phyloP scores from a whole-genome alignment of 2,888 invertebrate species.

The Schizaphis graminum region DNA sequence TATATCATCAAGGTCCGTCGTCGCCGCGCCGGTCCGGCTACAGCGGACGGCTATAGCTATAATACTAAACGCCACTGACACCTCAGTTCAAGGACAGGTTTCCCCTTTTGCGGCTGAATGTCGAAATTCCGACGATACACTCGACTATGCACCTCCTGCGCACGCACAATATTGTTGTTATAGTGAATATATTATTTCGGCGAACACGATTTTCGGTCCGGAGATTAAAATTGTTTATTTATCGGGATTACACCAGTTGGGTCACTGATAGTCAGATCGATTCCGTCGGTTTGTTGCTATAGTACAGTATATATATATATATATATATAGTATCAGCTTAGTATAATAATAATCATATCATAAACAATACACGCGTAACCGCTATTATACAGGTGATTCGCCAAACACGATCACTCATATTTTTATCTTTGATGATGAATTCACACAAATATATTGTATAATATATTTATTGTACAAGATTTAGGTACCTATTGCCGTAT shows the following conservation, averaged over 20 bases:
- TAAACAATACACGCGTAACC: background rate
- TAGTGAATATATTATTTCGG: background rate
- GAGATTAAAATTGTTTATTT: background rate
- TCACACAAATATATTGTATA: too few relatives aligned
- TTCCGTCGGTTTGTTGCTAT: background rate
- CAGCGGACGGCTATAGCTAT: background rate
- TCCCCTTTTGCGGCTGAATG: slow-evolving; percentile 35
- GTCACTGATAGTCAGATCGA: background rate
- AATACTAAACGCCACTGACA: slow-evolving; percentile 8
- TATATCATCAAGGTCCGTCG: slow-evolving; percentile 24
- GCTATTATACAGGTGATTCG: background rate
- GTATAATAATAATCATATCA: background rate
- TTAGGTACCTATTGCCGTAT: too few relatives aligned
- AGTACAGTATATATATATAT: background rate
- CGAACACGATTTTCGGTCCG: background rate
- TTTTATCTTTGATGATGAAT: background rate
- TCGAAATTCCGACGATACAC: slow-evolving; percentile 22
- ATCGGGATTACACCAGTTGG: background rate
- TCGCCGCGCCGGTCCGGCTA: background rate
- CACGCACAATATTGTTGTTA: background rate
- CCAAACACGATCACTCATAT: background rate
- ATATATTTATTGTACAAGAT: too few relatives aligned
- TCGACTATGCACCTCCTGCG: background rate
- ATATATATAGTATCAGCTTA: background rate
- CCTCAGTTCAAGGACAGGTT: slow-evolving; percentile 47